Base-by-base conservation (phyloP, 2,797 vertebrate species). In the Odontamblyopus lacepedii region DNA sequence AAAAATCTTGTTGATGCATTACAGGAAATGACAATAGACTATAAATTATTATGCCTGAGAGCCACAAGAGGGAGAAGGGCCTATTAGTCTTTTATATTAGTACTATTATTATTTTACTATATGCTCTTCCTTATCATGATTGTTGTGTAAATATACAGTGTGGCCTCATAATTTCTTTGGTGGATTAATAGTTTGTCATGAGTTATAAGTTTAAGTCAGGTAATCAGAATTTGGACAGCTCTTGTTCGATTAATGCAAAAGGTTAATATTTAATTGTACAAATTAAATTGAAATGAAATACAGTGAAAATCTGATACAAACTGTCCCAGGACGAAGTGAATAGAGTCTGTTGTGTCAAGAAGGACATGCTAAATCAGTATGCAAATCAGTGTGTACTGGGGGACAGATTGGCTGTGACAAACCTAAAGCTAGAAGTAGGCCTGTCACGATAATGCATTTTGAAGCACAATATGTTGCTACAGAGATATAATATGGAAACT, bases 291-390 rank as follows among this genome's bases (percentile, higher is more conserved):
- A 19, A 55, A 55, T 55, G 19, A 55, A 55, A 19, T n/a, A n/a
- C 53, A 16, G 53, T 3, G 12, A 60, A 60, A 29, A 13, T 26
- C 13, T 13, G 26, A 29, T 27, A 27, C 13, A 59, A 15, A 59
- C 13, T 27, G 27, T 27, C 57, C 57, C 55, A 29, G 57, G 26
- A n/a, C 12, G 1, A 59, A 27, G 15, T 16, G 27, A 13, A 59
- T 59, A 29, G 56, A 27, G 57, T 29, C 26, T 29, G 4, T 59
- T 59, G 12, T 29, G 57, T 15, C 15, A 15, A 29, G 57, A 15
- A 59, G 23, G 57, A 59, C 57, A 27, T 59, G 57, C 26, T 27
- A 59, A 59, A 59, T 29, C 61, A 38, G 38, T 35, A 63, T 63
- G 29, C 61, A 35, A 38, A 60, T 30, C 13, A 60, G 2, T 16